A percentile compares a stretch with the other conserved stretches of the same genome.
Conservation (phyloP, 1,140 invertebrate species). For the Lepidurus arcticus region DNA sequence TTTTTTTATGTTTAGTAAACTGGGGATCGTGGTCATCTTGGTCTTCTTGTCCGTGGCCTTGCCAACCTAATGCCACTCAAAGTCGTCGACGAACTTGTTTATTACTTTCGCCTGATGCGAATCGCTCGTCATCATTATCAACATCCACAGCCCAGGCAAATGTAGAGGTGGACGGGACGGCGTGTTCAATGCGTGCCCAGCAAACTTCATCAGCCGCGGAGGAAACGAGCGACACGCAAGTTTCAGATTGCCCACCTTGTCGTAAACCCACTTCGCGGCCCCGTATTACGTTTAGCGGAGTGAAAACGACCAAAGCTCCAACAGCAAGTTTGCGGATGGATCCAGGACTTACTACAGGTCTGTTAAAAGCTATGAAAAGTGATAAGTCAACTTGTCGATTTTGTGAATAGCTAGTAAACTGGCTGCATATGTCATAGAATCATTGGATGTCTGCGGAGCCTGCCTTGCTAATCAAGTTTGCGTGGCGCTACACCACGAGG, state of each 20-base stretch:
- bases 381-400: not conserved
- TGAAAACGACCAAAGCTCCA: conserved; percentile 30
- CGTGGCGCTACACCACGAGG: conserved; percentile 55
- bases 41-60: conserved; percentile 38
- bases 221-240: conserved; percentile 2
- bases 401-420: not conserved
- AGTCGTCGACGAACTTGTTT: conserved; percentile 36
- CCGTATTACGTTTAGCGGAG: conserved; percentile 28
- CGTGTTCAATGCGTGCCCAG: conserved; percentile 30
- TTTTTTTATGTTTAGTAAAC: conserved; percentile 32
- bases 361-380: conserved; percentile 17
- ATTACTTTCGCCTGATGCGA: conserved; percentile 36
- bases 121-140: conserved; percentile 38
- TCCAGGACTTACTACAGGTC: not conserved
- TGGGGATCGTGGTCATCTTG: conserved; percentile 39
- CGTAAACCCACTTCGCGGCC: conserved; percentile 25
- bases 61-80: conserved; percentile 37
- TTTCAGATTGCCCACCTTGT: conserved; percentile 23
- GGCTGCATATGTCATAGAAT: conserved; percentile 38
- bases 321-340: not conserved
- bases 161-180: conserved; percentile 30
- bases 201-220: conserved; percentile 9
- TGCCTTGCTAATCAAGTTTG: conserved; percentile 52
- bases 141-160: conserved; percentile 35
- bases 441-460: conserved; percentile 42